Evolutionary conservation across 2,797 vertebrate species (phyloP).

Genomic region (Semaprochilodus insignis): DNA sequence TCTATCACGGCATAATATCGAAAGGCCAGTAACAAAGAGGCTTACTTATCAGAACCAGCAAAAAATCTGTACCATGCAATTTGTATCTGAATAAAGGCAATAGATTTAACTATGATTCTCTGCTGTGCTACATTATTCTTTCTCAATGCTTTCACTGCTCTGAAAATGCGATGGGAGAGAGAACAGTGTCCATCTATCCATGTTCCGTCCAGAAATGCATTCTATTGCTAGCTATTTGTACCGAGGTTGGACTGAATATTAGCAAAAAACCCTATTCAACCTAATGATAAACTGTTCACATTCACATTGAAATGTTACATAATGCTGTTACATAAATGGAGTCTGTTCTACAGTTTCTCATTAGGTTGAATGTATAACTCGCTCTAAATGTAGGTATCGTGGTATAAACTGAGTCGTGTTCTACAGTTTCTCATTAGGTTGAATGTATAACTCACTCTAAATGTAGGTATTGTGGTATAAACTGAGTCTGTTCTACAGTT

Average conservation of each 20-base stretch:
- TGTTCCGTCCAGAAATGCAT: not conserved
- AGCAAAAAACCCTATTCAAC: not conserved
- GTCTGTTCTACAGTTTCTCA: no score
- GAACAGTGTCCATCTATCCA: not conserved
- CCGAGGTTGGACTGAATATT: not conserved
- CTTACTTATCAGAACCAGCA: not conserved
- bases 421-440: no score
- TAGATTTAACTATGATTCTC: not conserved
- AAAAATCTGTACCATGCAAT: not conserved
- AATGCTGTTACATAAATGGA: no score
- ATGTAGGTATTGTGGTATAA: no score
- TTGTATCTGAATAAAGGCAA: not conserved
- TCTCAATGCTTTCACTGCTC: not conserved
- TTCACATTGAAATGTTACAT: no score
- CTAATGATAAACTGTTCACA: not conserved
- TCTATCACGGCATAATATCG: not conserved
- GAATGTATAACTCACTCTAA: no score
- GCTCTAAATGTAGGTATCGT: no score
- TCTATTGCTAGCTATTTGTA: not conserved
- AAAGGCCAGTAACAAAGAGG: constrained; percentile 9
- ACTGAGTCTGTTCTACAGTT: no score
- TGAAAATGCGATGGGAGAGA: not conserved
- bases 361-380: no score
- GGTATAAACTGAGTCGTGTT: no score
- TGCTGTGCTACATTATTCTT: constrained; percentile 5